A percentile compares a stretch with the other conserved stretches of the same genome.
phyloP scores from a whole-genome alignment of 2,113 vertebrate genomes.

The Hymenochirus boettgeri region DNA sequence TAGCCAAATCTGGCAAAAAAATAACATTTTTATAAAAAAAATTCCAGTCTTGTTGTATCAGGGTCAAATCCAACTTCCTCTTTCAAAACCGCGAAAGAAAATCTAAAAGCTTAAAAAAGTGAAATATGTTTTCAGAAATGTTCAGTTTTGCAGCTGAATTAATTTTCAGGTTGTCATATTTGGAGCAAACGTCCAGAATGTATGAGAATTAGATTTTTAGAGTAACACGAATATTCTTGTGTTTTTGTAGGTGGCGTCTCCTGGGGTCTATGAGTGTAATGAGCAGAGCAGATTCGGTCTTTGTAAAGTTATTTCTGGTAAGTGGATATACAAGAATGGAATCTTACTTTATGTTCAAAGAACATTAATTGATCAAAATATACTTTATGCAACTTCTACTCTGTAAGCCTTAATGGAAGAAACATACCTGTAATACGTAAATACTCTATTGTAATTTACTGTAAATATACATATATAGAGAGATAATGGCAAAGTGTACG shows the following conservation, averaged over 20 bases:
- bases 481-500: too few relatives aligned
- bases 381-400: too few relatives aligned
- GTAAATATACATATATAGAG: too few relatives aligned
- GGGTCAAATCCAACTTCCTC: conserved; percentile 14
- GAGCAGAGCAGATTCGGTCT: conserved; percentile 2
- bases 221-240: conserved; percentile 1
- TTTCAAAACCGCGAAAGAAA: conserved; percentile 28
- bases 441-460: too few relatives aligned
- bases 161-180: neutral
- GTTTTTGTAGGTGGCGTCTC: neutral
- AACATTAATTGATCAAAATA: neutral
- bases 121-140: neutral
- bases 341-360: conserved; percentile 5
- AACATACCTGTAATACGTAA: too few relatives aligned
- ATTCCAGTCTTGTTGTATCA: conserved; percentile 16
- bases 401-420: too few relatives aligned
- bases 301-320: neutral
- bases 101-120: conserved; percentile 2
- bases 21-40: neutral
- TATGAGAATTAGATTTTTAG: neutral
- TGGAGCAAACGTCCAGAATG: neutral
- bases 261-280: neutral
- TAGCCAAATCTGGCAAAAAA: neutral
- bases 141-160: neutral
- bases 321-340: neutral